phyloP scores from a whole-genome alignment of 1,140 invertebrate species.

The Lanistes nyassanus region DNA sequence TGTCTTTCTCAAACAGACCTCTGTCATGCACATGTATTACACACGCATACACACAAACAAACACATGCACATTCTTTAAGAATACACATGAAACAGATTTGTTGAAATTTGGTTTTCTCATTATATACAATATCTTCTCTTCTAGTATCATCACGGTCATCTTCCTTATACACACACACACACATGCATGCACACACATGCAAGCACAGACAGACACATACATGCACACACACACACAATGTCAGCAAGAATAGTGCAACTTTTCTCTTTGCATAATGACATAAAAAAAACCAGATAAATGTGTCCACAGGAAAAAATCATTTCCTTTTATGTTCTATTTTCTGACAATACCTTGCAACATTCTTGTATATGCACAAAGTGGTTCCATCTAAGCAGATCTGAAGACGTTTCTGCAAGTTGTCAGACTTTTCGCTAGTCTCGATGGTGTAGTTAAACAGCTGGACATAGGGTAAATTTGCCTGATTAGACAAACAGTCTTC shows the following conservation, averaged over 20 bases:
- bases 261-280: background rate
- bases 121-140: background rate
- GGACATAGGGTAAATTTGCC: slow-evolving; percentile 14
- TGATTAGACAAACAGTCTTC: too few relatives aligned
- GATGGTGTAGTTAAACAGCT: slow-evolving; percentile 78
- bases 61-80: too few relatives aligned
- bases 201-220: too few relatives aligned
- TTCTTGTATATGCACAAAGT: slow-evolving; percentile 71
- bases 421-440: slow-evolving; percentile 61
- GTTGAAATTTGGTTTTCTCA: too few relatives aligned
- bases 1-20: slow-evolving; percentile 68
- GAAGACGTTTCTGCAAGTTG: slow-evolving; percentile 55
- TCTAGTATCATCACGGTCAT: background rate
- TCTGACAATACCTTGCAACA: slow-evolving; percentile 67
- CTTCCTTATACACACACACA: too few relatives aligned
- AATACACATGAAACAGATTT: too few relatives aligned
- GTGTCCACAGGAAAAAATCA: too few relatives aligned
- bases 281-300: background rate
- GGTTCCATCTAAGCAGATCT: slow-evolving; percentile 64
- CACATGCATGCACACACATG: too few relatives aligned
- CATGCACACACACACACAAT: too few relatives aligned
- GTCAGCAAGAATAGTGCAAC: too few relatives aligned
- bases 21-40: slow-evolving; percentile 33
- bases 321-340: too few relatives aligned
- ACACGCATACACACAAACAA: too few relatives aligned